Percentiles rank a stretch among this genome's conserved stretches.
Conservation (phyloP, 2,113 vertebrate genomes). For the Bufo bufo region DNA sequence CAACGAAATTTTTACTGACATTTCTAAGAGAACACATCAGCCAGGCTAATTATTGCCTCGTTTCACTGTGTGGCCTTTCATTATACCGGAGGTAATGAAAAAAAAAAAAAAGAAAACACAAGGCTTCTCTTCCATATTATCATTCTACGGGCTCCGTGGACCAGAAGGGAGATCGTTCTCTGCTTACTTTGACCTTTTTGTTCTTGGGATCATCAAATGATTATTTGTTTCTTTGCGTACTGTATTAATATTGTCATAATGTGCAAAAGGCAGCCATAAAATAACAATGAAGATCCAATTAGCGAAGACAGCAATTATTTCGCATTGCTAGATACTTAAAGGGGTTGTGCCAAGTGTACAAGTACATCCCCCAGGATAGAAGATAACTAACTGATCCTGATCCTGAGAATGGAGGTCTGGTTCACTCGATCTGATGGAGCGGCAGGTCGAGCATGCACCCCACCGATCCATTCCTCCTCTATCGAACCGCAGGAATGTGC, state of each 20-base stretch:
- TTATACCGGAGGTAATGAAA: constrained; percentile 68
- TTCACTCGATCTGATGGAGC: no score
- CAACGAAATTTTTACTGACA: constrained; percentile 67
- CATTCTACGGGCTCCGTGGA: constrained; percentile 62
- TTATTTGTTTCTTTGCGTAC: constrained; percentile 12
- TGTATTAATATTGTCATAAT: constrained; percentile 4
- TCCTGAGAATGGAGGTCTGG: no score
- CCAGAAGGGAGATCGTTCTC: constrained; percentile 38
- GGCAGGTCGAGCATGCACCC: no score
- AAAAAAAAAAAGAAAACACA: constrained; percentile 49
- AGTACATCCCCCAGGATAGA: no score
- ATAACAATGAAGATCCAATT: not conserved
- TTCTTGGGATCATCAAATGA: not conserved
- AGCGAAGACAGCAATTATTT: constrained; percentile 11
- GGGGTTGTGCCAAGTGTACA: not conserved
- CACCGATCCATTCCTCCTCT: no score
- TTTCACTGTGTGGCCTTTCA: constrained; percentile 62
- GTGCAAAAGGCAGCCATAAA: not conserved
- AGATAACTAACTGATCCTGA: no score
- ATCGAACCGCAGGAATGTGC: no score
- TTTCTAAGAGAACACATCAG: constrained; percentile 63
- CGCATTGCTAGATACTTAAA: not conserved
- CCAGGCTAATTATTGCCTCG: constrained; percentile 59
- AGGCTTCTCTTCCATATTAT: constrained; percentile 62
- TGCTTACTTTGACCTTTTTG: not conserved